Base-by-base conservation (phyloP, 2,797 vertebrate genomes). In the Tenualosa ilisha region DNA sequence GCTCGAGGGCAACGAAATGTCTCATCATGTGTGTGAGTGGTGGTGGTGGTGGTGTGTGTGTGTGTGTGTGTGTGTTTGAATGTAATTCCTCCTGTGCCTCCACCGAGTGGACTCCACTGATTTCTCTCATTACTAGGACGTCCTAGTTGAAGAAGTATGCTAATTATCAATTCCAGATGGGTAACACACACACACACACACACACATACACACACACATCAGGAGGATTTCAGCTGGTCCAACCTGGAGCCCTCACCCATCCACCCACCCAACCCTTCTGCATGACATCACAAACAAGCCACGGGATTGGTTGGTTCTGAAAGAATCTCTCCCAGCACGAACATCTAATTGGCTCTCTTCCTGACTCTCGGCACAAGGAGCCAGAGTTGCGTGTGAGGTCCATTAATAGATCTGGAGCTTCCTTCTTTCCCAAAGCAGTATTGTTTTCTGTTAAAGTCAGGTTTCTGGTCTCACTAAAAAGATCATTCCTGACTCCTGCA, bases 81-180 rank as follows among this genome's bases (percentile, higher is more conserved):
- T 26, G 22, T 65, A 24, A 11, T 26, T 65, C 24, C 24, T 65
- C 63, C 63, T 65, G 63, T 65, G 8, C 63, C 24, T 65, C 63
- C 59, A 22, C 46, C 3, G 46, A 46, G 46, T 46, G 46, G n/a
- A 63, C 22, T 24, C 59, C n/a, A 12, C 63, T 65, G 63, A 65
- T 65, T 65, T 65, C 63, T 65, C 63, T 65, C 63, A 65, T 65
- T 65, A 65, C 24, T 13, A 31, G 63, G 26, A 65, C 24, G 63
- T 65, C 63, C 63, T 65, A 24, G 63, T 65, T 65, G 63, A 65
- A 65, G 26, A 65, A 65, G 63, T 65, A 65, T 65, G 63, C 68
- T 72, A 37, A 72, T 72, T 72, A 72, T 72, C 68, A 72, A 37
- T 72, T 40, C 63, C 63, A 65, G 63, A 65, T 65, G 63, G 63